A percentile compares a stretch with the other conserved stretches of the same genome.
Evolutionary conservation across 2,888 invertebrate genomes (phyloP).

Genomic region (Thumatha senex): DNA sequence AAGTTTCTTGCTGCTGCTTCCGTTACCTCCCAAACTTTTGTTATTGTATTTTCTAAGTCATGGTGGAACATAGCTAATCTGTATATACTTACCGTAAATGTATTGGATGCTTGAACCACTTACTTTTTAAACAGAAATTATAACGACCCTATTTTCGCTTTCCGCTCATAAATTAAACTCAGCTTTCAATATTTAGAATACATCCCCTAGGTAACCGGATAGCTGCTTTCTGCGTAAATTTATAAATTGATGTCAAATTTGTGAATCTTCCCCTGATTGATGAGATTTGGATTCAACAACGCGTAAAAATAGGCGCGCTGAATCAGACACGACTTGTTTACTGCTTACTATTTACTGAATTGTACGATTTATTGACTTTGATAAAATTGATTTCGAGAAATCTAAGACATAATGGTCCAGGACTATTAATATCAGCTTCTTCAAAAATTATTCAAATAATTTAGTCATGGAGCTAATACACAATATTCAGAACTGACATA

Average conservation of each 20-base stretch:
- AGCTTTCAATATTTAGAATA: slow-evolving; percentile 56
- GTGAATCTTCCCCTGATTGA: slow-evolving; percentile 53
- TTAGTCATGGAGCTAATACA: no score
- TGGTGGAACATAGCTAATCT: no score
- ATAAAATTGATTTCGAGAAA: neutral
- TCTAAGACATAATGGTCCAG: no score
- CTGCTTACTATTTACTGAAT: neutral
- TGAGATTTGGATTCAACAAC: slow-evolving; percentile 44
- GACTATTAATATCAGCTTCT: no score
- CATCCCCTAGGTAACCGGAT: slow-evolving; percentile 71
- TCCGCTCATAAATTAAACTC: slow-evolving; percentile 37
- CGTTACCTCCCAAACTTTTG: no score
- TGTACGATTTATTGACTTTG: neutral
- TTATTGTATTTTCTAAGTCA: no score
- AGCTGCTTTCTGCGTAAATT: slow-evolving; percentile 70
- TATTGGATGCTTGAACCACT: no score
- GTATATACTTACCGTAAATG: no score
- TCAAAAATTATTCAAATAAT: no score
- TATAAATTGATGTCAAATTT: slow-evolving; percentile 68
- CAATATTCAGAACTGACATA: no score
- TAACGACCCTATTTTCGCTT: slow-evolving; percentile 15
- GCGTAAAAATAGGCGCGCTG: slow-evolving; percentile 1
- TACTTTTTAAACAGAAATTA: no score
- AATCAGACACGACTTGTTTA: neutral
- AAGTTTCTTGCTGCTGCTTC: no score